Evolutionary conservation across 2,888 invertebrate genomes (phyloP), one percentile per base, ranked within the genome.

Genomic region (Agriotes lineatus): DNA sequence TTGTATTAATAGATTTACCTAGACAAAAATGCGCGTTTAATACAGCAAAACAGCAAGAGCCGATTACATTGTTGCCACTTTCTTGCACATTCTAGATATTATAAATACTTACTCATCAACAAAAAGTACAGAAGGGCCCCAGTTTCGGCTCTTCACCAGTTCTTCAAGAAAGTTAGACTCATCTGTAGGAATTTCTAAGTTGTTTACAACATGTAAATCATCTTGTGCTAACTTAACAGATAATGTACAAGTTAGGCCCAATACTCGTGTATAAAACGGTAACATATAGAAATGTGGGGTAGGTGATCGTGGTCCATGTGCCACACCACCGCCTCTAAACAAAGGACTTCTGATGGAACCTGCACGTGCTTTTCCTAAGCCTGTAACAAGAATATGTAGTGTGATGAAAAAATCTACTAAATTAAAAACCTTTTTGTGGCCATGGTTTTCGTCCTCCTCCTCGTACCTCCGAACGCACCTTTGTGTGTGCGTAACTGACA

Each of bases 71-170:
- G n/a, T n/a, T 44, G 16, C 9, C 1, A 42, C 9, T 1, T 39
- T 39, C 5, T 39, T 39, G n/a, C 9, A 35, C n/a, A 35, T 5
- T 42, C 18, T 5, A n/a, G 14, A 42, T 1, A 3, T 42, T 1
- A 42, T n/a, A 76, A 90, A 89, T 69, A 87, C 92, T 88, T 90
- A 95, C 92, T 92, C 93, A 84, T 99, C 96, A 59, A 99, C 89
- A 85, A 99, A 92, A 0, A 99, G 86, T 9, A 97, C 96, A 7
- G 98, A 96, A 37, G 96, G 94, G 9, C 99, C 99, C 99, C 99
- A 99, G 81, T 93, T 92, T 74, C 99, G 89, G 44, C 90, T 87
- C 75, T 93, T 92, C 25, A 95, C 90, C 57, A 99, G 85, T 75
- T 96, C 92, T 75, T 90, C 86, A 6, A 99, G 84, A 81, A 90